These are phyloP conservation scores for Albula glossodonta DNA, from an alignment of 2,113 vertebrate genomes.

Conservation along the genomic window DNA sequence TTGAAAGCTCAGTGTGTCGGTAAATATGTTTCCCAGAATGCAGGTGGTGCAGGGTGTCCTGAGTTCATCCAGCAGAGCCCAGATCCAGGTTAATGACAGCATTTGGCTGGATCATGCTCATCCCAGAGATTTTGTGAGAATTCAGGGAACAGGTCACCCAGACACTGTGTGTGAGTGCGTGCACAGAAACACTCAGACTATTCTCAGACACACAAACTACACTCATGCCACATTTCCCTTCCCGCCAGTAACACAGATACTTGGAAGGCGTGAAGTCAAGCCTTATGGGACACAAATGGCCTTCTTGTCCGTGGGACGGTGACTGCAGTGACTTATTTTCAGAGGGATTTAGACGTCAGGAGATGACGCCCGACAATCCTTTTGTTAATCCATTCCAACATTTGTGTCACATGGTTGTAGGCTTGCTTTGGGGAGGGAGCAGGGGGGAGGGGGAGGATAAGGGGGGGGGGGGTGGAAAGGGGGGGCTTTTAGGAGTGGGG, in stretches of 20 bases:
- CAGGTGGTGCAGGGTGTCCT: background rate
- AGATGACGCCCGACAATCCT: conserved; percentile 54
- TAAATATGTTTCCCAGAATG: background rate
- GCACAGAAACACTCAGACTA: conserved; percentile 20
- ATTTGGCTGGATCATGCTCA: background rate
- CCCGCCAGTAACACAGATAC: background rate
- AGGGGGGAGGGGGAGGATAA: background rate
- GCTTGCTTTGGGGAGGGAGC: conserved; percentile 24
- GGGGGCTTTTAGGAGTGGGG: background rate
- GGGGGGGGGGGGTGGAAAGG: background rate
- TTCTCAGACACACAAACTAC: background rate
- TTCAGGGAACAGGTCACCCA: background rate
- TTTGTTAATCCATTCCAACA: conserved; percentile 50
- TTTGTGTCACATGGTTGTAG: conserved; percentile 43
- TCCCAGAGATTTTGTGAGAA: background rate
- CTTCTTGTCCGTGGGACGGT: conserved; percentile 50
- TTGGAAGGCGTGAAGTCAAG: background rate
- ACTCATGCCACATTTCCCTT: background rate
- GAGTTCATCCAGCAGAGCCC: background rate
- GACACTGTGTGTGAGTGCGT: background rate
- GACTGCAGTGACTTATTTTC: conserved; percentile 52
- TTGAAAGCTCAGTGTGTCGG: background rate
- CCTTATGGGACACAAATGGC: background rate
- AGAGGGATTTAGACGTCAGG: conserved; percentile 57
- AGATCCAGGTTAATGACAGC: conserved; percentile 30